phyloP scores from a whole-genome alignment of 2,888 invertebrate genomes.

The Limnephilus auricula region DNA sequence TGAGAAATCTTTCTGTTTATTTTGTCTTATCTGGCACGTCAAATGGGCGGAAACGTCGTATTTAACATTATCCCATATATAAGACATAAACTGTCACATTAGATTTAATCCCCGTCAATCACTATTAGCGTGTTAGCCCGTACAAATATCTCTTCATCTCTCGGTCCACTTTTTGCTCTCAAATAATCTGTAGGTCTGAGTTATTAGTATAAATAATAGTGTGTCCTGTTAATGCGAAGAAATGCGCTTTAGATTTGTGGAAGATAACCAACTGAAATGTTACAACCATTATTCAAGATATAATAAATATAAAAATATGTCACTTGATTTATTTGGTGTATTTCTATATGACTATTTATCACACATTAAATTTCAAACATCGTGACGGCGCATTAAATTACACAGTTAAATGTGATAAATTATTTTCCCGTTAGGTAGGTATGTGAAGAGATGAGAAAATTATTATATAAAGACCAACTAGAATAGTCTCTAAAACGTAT shows the following conservation, averaged over 20 bases:
- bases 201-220: constrained; percentile 33
- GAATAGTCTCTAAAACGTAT: not conserved
- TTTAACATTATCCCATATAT: constrained; percentile 29
- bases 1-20: constrained; percentile 34
- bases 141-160: constrained; percentile 27
- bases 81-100: constrained; percentile 47
- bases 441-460: not conserved
- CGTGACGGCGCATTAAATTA: not conserved
- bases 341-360: not conserved
- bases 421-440: not conserved
- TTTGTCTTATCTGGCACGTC: not conserved
- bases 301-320: constrained; percentile 17
- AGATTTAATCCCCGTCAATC: constrained; percentile 43
- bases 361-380: constrained; percentile 2
- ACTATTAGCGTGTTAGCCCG: not conserved
- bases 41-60: constrained; percentile 45
- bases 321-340: not conserved
- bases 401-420: not conserved
- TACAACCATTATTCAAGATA: not conserved
- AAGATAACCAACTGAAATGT: constrained; percentile 6
- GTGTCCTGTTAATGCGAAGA: not conserved
- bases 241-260: not conserved
- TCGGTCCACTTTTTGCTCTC: constrained; percentile 19
- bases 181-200: constrained; percentile 22
- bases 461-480: not conserved